Evolutionary conservation across 2,797 vertebrate species (phyloP), one percentile per base, ranked within the genome.

Genomic region (Clarias fuscus): DNA sequence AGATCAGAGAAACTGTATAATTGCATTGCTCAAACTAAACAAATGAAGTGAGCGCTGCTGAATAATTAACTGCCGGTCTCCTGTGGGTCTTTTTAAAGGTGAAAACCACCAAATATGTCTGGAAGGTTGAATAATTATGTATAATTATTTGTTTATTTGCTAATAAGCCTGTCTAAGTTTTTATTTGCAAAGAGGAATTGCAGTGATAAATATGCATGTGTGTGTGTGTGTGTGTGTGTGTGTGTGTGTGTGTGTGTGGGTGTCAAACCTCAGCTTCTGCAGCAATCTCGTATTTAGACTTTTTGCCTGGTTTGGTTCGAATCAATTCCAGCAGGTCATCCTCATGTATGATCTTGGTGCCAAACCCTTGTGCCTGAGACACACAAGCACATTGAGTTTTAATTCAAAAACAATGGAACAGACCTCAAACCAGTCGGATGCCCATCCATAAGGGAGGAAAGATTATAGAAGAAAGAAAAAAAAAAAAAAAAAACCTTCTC

Each of bases 231-330:
- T 64, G 48, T 33, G n/a, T n/a, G n/a, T n/a, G n/a, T n/a, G n/a
- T n/a, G n/a, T n/a, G n/a, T n/a, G n/a, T 65, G 48, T 43, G 43
- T 48, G 27, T 61, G 48, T 3, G 40, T 1, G 43, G 37, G 0
- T 37, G 4, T 67, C 72, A 56, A 73, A 96, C 98, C 98, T 99
- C 97, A 7, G 94, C 91, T 93, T 99, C 97, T 75, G 96, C 96
- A 1, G 95, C 96, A 68, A 98, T 94, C 92, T 98, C 97, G 1
- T 98, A 99, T 90, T 98, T 99, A 65, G 98, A 99, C 91, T 96
- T 99, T 92, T 98, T 99, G 85, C 97, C 98, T 30, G 98, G 98
- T 95, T 97, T 96, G 87, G 95, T 97, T 90, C 96, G 95, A 91
- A 99, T 97, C 85, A 99, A 95, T 88, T 97, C 93, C 90, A 99